Evolutionary conservation across 1,140 invertebrate species (phyloP).

Genomic region (Drosophila azteca): DNA sequence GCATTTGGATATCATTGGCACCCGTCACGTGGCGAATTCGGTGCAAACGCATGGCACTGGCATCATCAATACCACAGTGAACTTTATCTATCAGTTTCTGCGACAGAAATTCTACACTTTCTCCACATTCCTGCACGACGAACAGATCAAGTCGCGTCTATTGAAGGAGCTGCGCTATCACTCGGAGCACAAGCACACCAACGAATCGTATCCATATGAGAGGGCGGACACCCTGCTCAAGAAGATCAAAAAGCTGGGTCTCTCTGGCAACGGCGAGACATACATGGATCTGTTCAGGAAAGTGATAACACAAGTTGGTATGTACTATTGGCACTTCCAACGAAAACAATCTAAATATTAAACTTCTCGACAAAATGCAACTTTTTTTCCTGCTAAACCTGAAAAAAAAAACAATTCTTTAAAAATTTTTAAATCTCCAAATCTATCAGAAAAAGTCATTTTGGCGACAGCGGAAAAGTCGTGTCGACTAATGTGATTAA

Average conservation of each 20-base stretch:
- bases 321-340: conserved; percentile 15
- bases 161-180: conserved; percentile 93
- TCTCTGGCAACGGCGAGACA: conserved; percentile 91
- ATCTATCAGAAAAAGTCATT: no score
- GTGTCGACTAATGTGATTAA: no score
- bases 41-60: conserved; percentile 98
- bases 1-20: conserved; percentile 97
- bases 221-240: conserved; percentile 97
- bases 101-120: conserved; percentile 97
- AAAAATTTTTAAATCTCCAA: no score
- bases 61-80: conserved; percentile 98
- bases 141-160: conserved; percentile 98
- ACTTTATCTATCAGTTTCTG: conserved; percentile 98
- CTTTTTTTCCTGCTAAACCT: no score
- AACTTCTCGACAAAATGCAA: no score
- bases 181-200: conserved; percentile 85
- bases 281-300: conserved; percentile 97
- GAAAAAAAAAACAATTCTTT: no score
- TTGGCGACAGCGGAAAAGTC: no score
- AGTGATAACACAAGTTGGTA: conserved; percentile 96
- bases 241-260: conserved; percentile 94
- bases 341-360: no score
- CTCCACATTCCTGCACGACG: conserved; percentile 99
- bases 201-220: conserved; percentile 91
- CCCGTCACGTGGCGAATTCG: conserved; percentile 98